Conservation (phyloP, 2,797 vertebrate species). For the Threskiornis aethiopicus region DNA sequence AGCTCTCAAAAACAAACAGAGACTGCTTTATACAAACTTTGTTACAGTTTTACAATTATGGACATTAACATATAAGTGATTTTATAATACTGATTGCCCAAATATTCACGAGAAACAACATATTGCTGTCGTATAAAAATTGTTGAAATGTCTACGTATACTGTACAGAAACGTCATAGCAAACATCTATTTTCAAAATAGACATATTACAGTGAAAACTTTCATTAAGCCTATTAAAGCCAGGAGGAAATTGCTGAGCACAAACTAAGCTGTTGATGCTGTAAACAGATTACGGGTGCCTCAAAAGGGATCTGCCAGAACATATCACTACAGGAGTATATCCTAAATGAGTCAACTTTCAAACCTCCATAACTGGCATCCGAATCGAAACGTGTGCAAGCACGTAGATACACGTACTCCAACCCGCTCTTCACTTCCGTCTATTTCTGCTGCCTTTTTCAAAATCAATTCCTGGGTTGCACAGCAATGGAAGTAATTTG, state of each 20-base stretch:
- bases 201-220: neutral
- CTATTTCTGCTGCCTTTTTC: neutral
- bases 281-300: neutral
- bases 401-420: neutral
- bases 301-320: neutral
- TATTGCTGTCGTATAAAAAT: neutral
- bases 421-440: neutral
- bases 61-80: neutral
- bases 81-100: neutral
- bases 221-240: neutral
- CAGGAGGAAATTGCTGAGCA: neutral
- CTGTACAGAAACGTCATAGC: neutral
- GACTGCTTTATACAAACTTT: neutral
- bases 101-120: neutral
- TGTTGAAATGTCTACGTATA: neutral
- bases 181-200: neutral
- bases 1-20: neutral
- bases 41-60: neutral
- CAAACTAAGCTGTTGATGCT: neutral
- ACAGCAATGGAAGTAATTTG: neutral
- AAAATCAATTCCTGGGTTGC: neutral
- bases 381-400: neutral
- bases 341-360: neutral
- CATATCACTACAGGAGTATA: neutral
- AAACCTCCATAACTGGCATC: neutral